Percentiles rank a stretch among this genome's conserved stretches.
Evolutionary conservation across 2,888 invertebrate genomes (phyloP).

Genomic region (Macrosoma leucophasiata): DNA sequence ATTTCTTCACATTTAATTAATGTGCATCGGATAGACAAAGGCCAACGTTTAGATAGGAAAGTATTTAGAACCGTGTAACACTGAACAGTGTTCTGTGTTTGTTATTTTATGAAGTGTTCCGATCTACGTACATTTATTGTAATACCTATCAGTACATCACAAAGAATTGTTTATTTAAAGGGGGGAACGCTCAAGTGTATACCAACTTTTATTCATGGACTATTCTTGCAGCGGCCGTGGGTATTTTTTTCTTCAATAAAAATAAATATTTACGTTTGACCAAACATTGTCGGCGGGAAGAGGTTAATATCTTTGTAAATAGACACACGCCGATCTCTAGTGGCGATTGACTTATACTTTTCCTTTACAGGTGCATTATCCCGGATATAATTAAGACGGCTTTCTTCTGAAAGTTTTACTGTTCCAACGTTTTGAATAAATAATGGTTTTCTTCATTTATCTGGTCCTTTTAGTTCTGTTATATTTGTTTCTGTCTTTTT

Average conservation of each 20-base stretch:
- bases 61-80: slow-evolving; percentile 57
- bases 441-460: too few relatives aligned
- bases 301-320: slow-evolving; percentile 66
- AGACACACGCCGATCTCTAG: too few relatives aligned
- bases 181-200: slow-evolving; percentile 42
- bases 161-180: slow-evolving; percentile 53
- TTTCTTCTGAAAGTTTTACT: too few relatives aligned
- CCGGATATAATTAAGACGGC: too few relatives aligned
- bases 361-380: too few relatives aligned
- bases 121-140: slow-evolving; percentile 62
- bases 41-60: slow-evolving; percentile 53
- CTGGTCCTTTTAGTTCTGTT: too few relatives aligned
- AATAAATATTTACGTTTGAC: slow-evolving; percentile 61
- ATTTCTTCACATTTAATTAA: slow-evolving; percentile 30
- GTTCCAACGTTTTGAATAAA: too few relatives aligned
- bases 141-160: slow-evolving; percentile 51
- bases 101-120: slow-evolving; percentile 64
- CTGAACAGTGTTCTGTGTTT: slow-evolving; percentile 55
- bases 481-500: too few relatives aligned
- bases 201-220: slow-evolving; percentile 35
- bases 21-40: slow-evolving; percentile 61
- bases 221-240: slow-evolving; percentile 35
- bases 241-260: slow-evolving; percentile 51
- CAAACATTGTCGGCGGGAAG: slow-evolving; percentile 55
- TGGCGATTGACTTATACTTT: too few relatives aligned